Evolutionary conservation across 2,113 vertebrate genomes (phyloP), one percentile per base, ranked within the genome.

Genomic region (Misgurnus anguillicaudatus): DNA sequence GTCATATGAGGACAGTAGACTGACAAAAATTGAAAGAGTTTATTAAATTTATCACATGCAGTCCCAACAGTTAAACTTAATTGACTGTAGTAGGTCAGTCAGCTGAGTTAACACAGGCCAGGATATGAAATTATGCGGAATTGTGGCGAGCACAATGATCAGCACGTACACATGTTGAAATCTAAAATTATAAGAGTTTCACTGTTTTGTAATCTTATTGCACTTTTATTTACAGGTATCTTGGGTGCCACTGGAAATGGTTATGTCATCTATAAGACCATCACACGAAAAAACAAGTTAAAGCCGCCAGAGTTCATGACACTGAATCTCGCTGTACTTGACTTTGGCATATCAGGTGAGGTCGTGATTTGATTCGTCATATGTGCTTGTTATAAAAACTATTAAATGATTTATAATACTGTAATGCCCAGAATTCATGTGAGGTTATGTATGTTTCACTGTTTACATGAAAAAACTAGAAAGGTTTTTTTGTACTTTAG

Each of bases 271-370:
- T 97, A 93, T 82, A 94, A 93, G 92, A 93, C 94, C 74, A 87
- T 91, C 86, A 96, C 91, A 89, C 84, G 94, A 74, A 98, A 96
- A 89, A 95, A 93, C 86, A 99, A 98, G 87, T 80, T 99, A 87
- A 94, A 92, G 86, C 96, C 97, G 14, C 95, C 96, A 17, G 97
- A 99, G 89, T 92, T 98, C 83, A 96, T 99, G 96, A 98, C 95
- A 1, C 90, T 97, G 79, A 98, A 98, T 89, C 89, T 99, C 66
- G 96, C 97, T 48, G 84, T 98, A 81, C 98, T 95, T 77, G 97
- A 99, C 87, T 93, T 99, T 85, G 96, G 97, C 13, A 98, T 99
- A 88, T 96, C 97, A 96, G 96, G 97, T 99, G 95, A 87, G 71
- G 4, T 42, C 60, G 16, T 60, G 45, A 16, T 4, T 42, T 63